These are phyloP conservation scores for Notocelia uddmanniana DNA, from an alignment of 2,888 invertebrate genomes.

Conservation along the genomic window DNA sequence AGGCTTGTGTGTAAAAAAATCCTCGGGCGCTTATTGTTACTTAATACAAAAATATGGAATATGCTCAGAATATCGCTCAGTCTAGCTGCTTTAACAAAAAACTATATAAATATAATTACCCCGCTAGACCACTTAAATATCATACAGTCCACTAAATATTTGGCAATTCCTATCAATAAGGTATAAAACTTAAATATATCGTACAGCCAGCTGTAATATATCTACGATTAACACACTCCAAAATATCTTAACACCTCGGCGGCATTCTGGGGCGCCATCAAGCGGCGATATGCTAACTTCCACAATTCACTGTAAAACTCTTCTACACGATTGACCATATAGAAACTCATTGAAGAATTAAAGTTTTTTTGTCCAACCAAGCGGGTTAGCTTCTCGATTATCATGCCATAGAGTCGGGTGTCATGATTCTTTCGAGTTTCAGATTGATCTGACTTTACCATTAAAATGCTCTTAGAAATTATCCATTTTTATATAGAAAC, in stretches of 20 bases:
- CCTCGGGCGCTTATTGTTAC: background rate
- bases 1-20: too few species aligned
- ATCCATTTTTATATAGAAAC: conserved; percentile 26
- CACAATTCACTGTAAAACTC: too few species aligned
- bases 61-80: background rate
- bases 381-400: too few species aligned
- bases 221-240: background rate
- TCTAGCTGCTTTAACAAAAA: conserved; percentile 23
- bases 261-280: too few species aligned
- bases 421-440: too few species aligned
- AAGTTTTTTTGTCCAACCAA: too few species aligned
- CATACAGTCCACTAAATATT: conserved; percentile 42
- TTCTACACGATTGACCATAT: too few species aligned
- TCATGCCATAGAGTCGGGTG: too few species aligned
- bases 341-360: too few species aligned
- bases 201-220: background rate
- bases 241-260: background rate
- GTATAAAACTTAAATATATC: conserved; percentile 32
- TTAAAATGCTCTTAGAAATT: conserved; percentile 31
- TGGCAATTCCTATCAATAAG: conserved; percentile 39
- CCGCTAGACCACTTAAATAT: background rate
- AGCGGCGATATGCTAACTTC: too few species aligned
- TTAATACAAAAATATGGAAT: background rate
- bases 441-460: too few species aligned
- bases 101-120: conserved; percentile 10